Percentiles rank a stretch among this genome's conserved stretches.
Conservation (phyloP, 2,113 vertebrate species). For the Psammodynastes pulverulentus region DNA sequence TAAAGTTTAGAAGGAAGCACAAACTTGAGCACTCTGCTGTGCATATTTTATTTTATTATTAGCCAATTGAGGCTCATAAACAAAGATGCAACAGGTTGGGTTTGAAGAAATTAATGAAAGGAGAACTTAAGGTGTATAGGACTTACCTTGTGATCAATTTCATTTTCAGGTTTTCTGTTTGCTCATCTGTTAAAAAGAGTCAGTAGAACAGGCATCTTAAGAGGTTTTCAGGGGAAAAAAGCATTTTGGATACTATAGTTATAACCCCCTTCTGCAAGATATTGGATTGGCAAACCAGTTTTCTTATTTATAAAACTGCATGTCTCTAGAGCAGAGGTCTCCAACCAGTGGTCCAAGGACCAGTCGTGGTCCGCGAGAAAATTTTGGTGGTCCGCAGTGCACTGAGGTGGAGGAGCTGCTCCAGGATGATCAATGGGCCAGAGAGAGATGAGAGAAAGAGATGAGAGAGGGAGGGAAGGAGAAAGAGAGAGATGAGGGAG, state of each 20-base stretch:
- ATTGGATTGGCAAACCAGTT: background rate
- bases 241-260: background rate
- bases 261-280: background rate
- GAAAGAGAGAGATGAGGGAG: no score
- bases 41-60: background rate
- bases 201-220: background rate
- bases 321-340: no score
- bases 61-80: fast-evolving
- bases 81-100: background rate
- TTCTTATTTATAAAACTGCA: background rate
- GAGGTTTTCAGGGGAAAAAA: background rate
- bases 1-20: background rate
- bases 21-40: background rate
- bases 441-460: no score
- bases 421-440: no score
- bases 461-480: no score
- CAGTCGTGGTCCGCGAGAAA: no score
- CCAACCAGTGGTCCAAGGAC: no score
- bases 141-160: background rate
- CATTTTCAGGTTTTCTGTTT: background rate
- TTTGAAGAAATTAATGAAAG: background rate
- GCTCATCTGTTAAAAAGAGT: background rate
- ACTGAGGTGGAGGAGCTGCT: no score
- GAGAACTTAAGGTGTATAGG: background rate
- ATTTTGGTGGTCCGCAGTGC: no score